These are phyloP conservation scores for Sycophila texana DNA, from an alignment of 2,888 invertebrate genomes.

Conservation along the genomic window DNA sequence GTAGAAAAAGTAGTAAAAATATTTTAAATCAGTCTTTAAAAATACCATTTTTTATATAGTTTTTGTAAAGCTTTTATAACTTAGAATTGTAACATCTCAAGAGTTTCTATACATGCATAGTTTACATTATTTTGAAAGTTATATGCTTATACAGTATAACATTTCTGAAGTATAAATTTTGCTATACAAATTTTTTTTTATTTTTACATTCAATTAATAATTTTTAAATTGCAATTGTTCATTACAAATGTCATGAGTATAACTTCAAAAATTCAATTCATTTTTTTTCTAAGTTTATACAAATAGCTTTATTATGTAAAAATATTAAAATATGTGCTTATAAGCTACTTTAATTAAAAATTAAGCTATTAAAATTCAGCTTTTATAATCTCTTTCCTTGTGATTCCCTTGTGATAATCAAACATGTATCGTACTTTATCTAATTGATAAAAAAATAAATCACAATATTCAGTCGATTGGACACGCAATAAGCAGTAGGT, in stretches of 20 bases:
- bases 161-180: no score
- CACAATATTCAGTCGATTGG: slow-evolving; percentile 34
- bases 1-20: slow-evolving; percentile 1
- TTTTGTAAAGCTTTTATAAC: slow-evolving; percentile 14
- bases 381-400: slow-evolving; percentile 1
- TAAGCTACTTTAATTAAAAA: slow-evolving; percentile 9
- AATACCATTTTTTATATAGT: slow-evolving; percentile 19
- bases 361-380: neutral
- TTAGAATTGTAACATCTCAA: slow-evolving; percentile 4
- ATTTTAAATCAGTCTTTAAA: slow-evolving; percentile 36
- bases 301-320: neutral
- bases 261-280: neutral
- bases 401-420: slow-evolving; percentile 15
- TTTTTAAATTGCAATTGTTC: no score
- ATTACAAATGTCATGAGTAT: neutral
- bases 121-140: no score
- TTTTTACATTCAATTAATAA: no score
- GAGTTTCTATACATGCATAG: neutral
- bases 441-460: slow-evolving; percentile 36
- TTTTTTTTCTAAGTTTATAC: no score
- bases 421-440: slow-evolving; percentile 22
- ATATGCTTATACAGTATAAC: no score
- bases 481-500: slow-evolving; percentile 20
- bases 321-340: neutral
- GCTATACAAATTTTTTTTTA: no score